A percentile compares a stretch with the other conserved stretches of the same genome.
Evolutionary conservation across 64 coral and sea anemone species (phyloP).

Genomic region (Pachyseris speciosa): DNA sequence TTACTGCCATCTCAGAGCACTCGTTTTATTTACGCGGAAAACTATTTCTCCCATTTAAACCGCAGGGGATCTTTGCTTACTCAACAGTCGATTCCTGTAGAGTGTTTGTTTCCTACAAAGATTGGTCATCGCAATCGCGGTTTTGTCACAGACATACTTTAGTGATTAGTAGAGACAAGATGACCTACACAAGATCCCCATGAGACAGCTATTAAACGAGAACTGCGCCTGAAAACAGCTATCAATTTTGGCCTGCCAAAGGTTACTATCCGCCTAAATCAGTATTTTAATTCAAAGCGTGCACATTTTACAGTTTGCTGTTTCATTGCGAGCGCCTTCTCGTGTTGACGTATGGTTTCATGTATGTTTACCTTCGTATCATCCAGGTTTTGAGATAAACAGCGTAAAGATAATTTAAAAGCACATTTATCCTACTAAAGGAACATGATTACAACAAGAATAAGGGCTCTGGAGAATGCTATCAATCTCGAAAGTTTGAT

Average conservation of each 20-base stretch:
- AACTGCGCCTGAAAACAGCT: neutral
- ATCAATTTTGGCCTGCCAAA: neutral
- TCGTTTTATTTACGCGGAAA: neutral
- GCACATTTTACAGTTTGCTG: neutral
- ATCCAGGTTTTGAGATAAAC: neutral
- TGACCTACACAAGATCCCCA: neutral
- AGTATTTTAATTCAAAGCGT: slow-evolving; percentile 1
- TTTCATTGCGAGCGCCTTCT: neutral
- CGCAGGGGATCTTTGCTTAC: neutral
- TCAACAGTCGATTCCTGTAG: neutral
- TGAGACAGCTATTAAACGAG: neutral
- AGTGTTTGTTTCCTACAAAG: neutral
- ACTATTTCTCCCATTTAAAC: neutral
- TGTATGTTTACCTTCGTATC: neutral
- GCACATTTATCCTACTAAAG: neutral
- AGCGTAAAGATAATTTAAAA: neutral
- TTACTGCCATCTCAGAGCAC: neutral
- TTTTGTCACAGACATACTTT: slow-evolving; percentile 3
- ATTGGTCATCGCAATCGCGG: neutral
- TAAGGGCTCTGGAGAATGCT: neutral
- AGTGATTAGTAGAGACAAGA: neutral
- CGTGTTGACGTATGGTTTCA: neutral
- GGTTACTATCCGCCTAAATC: neutral
- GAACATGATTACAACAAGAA: neutral
- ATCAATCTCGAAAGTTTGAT: neutral